Evolutionary conservation across 2,113 vertebrate genomes (phyloP), one percentile per base, ranked within the genome.

Genomic region (Heterotilapia buettikoferi): DNA sequence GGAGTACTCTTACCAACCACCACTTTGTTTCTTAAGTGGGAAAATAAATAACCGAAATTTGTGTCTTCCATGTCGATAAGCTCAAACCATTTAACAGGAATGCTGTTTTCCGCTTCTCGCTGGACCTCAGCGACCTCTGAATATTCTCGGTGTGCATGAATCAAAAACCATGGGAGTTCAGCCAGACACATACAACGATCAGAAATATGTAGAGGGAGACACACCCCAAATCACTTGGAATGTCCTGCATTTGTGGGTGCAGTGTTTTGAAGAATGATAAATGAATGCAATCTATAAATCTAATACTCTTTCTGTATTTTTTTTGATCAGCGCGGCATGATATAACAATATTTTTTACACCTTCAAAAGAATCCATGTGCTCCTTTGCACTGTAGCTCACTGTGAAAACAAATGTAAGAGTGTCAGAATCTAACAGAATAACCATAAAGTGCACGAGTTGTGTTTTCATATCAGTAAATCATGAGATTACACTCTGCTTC

Each of bases 401-500:
- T n/a, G 71, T 19, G 71, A 19, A 76, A 29, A 68, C 59, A 76
- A 47, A 50, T 18, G 40, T 47, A 29, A 26, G 40, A 45, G 43
- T 12, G 71, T 50, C 43, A n/a, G 43, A 78, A 78, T 78, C 43
- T 31, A 78, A 31, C 71, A 78, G 16, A 78, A 78, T 31, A 78
- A 50, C 43, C 71, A 52, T n/a, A 78, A 78, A 78, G 73, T n/a
- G 45, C 73, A 52, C 4, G 54, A 88, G 57, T 53, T 73, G 68
- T 90, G 80, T 90, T 91, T 93, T 87, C 78, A 86, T 86, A 86
- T 85, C 79, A 83, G 66, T 66, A 86, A 84, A 79, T 82, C 87
- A 36, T 86, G 85, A 87, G 31, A 82, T 54, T 56, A 47, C 54
- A 24, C 24, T 85, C 80, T 10, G 33, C 36, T 90, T 89, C 89